Conservation (phyloP, 2,113 vertebrate species). For the Pelobates fuscus region DNA sequence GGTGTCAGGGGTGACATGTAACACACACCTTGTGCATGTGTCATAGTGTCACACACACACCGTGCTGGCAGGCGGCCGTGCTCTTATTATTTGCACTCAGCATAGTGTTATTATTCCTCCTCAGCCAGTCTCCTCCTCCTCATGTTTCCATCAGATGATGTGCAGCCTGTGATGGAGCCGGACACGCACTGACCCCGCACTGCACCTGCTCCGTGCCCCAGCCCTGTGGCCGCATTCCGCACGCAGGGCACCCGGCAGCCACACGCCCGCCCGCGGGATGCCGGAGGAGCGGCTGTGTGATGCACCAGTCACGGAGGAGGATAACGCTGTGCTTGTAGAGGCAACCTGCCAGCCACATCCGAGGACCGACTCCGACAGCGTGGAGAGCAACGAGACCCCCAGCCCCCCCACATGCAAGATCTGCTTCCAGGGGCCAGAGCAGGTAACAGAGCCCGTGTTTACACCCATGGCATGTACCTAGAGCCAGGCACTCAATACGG, state of each 20-base stretch:
- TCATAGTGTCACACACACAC: too few species aligned
- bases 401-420: conserved; percentile 87
- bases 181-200: conserved; percentile 38
- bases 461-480: too few species aligned
- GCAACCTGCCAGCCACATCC: conserved; percentile 3
- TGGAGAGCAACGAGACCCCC: conserved; percentile 74
- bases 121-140: conserved; percentile 25
- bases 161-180: conserved; percentile 41
- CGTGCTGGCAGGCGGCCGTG: too few species aligned
- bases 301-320: conserved; percentile 28
- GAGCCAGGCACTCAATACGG: too few species aligned
- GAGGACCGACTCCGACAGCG: conserved; percentile 66
- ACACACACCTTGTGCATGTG: too few species aligned
- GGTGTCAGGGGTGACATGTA: too few species aligned
- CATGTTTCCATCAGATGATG: conserved; percentile 38
- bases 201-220: conserved; percentile 18
- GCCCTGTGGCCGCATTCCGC: conserved; percentile 4
- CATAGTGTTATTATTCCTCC: too few species aligned
- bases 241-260: conserved; percentile 4
- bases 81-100: too few species aligned
- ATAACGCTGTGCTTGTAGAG: conserved; percentile 30
- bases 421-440: conserved; percentile 90
- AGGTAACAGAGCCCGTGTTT: conserved; percentile 70
- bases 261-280: conserved; percentile 22
- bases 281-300: conserved; percentile 41